These are phyloP conservation scores for Pseudorhombus dupliciocellatus DNA, from an alignment of 2,113 vertebrate species.

Conservation along the genomic window DNA sequence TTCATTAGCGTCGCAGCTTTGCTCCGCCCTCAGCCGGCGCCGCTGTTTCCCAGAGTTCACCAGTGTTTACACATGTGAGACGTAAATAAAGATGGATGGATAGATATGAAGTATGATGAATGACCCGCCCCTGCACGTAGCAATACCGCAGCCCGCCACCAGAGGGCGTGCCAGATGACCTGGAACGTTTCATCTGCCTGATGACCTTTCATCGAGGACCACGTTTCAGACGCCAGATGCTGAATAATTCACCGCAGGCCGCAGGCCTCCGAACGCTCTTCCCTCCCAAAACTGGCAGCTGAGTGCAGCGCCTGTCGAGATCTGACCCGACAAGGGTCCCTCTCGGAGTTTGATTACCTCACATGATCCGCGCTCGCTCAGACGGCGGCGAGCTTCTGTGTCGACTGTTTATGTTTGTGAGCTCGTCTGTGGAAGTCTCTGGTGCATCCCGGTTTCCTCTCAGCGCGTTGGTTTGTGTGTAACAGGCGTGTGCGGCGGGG, in stretches of 20 bases:
- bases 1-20: background rate
- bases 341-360: slow-evolving; percentile 60
- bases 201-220: slow-evolving; percentile 56
- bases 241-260: slow-evolving; percentile 51
- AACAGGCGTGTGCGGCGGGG: slow-evolving; percentile 42
- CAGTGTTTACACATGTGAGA: background rate
- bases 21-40: background rate
- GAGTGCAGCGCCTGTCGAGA: slow-evolving; percentile 54
- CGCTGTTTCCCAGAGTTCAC: too few species aligned
- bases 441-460: slow-evolving; percentile 13
- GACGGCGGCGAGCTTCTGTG: slow-evolving; percentile 7
- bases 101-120: too few species aligned
- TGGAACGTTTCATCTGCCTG: slow-evolving; percentile 43
- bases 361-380: slow-evolving; percentile 36
- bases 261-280: slow-evolving; percentile 38
- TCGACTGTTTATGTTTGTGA: background rate
- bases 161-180: too few species aligned
- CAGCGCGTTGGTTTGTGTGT: background rate
- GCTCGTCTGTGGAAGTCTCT: slow-evolving; percentile 6
- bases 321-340: slow-evolving; percentile 64
- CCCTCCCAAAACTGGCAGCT: slow-evolving; percentile 25
- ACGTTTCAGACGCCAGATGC: slow-evolving; percentile 41
- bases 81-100: background rate
- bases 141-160: too few species aligned
- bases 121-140: too few species aligned